Evolutionary conservation across 2,888 invertebrate species (phyloP).

Genomic region (Allophyes oxyacanthae): DNA sequence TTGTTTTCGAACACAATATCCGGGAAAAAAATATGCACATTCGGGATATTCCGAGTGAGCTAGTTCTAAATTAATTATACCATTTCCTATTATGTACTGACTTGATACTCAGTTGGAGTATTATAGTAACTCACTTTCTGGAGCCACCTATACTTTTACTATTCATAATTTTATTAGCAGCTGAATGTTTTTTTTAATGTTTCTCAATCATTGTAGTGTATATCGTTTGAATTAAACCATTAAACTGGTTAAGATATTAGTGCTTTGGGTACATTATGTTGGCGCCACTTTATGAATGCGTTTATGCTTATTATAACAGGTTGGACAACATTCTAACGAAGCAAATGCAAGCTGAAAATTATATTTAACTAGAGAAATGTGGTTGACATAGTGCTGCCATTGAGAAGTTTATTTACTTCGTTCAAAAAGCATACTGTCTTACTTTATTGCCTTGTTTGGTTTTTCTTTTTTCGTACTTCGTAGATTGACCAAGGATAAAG

Average conservation of each 20-base stretch:
- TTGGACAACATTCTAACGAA: constrained; percentile 41
- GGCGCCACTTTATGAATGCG: constrained; percentile 34
- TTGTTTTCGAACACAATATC: constrained; percentile 16
- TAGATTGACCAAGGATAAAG: no score
- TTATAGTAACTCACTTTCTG: no score
- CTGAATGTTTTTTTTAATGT: constrained; percentile 5
- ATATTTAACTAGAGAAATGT: constrained; percentile 27
- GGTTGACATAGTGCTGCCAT: constrained; percentile 17
- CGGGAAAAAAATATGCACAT: no score
- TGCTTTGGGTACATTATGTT: constrained; percentile 33
- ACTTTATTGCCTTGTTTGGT: neutral
- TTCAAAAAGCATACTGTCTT: neutral
- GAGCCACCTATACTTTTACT: no score
- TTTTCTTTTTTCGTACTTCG: no score
- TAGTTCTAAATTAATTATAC: neutral
- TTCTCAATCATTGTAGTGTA: constrained; percentile 1
- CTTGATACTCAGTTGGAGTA: no score
- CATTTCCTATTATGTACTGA: constrained; percentile 1
- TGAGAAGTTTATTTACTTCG: constrained; percentile 1
- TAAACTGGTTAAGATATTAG: constrained; percentile 38
- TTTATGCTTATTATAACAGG: constrained; percentile 40
- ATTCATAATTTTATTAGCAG: constrained; percentile 7
- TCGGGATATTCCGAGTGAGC: neutral
- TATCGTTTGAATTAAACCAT: constrained; percentile 28
- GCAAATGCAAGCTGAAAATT: constrained; percentile 35